Evolutionary conservation across 2,888 invertebrate species (phyloP).

Genomic region (Archips crataeganus): DNA sequence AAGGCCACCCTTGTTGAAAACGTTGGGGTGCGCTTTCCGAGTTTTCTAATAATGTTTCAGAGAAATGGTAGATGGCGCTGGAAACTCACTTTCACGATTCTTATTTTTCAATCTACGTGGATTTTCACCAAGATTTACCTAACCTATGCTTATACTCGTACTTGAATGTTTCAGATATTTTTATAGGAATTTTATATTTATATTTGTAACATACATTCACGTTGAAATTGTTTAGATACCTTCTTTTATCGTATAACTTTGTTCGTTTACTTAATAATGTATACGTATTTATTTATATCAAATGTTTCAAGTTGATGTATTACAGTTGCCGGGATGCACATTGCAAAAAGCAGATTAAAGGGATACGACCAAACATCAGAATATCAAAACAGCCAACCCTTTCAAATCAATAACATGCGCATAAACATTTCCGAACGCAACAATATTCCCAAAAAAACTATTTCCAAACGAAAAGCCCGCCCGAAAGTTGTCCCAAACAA

Average conservation of each 20-base stretch:
- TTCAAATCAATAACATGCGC: slow-evolving; percentile 2
- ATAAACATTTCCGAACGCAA: slow-evolving; percentile 7
- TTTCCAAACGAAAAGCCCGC: slow-evolving; percentile 35
- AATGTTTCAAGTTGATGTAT: too few species aligned
- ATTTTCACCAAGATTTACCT: too few species aligned
- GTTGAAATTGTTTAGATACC: too few species aligned
- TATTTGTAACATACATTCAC: too few species aligned
- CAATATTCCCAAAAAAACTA: slow-evolving; percentile 37
- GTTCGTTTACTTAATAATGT: too few species aligned
- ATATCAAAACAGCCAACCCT: background rate
- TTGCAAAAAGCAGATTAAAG: too few species aligned
- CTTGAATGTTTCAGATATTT: too few species aligned
- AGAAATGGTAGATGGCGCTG: background rate
- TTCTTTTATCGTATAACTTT: too few species aligned
- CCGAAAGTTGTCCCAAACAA: slow-evolving; percentile 43
- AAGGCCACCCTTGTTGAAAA: background rate
- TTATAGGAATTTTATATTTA: too few species aligned
- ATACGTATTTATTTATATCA: too few species aligned
- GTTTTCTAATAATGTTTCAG: background rate
- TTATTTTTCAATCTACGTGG: background rate
- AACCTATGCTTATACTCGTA: too few species aligned
- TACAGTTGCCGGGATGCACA: too few species aligned
- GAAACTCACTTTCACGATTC: background rate
- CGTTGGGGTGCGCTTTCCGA: background rate
- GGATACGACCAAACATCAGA: background rate